These are phyloP conservation scores for Lontra canadensis DNA, from an alignment of 2,113 vertebrate species.

Conservation along the genomic window DNA sequence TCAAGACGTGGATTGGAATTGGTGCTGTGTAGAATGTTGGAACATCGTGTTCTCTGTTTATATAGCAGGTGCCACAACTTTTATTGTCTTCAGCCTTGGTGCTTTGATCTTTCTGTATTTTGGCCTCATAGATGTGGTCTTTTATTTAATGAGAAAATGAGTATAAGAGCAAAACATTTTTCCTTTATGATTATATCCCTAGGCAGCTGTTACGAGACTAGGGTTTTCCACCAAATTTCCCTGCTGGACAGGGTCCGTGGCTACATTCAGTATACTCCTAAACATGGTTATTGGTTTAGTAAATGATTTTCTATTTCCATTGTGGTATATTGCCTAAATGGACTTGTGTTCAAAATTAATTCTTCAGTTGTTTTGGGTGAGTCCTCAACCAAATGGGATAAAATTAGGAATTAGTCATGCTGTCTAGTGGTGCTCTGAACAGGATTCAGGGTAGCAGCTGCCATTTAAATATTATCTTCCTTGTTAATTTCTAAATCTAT, in stretches of 20 bases:
- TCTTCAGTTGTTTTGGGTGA: conserved; percentile 27
- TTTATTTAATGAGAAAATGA: conserved; percentile 54
- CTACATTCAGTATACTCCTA: conserved; percentile 8
- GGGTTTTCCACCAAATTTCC: conserved; percentile 38
- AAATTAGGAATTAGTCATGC: conserved; percentile 41
- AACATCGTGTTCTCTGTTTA: not conserved
- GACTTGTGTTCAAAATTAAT: conserved; percentile 53
- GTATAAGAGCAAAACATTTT: conserved; percentile 56
- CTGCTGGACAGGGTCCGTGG: conserved; percentile 52
- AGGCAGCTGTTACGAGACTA: not conserved
- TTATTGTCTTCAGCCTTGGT: conserved; percentile 54
- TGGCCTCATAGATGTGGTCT: not conserved
- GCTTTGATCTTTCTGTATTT: conserved; percentile 62
- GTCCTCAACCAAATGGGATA: not conserved
- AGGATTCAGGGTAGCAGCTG: conserved; percentile 50
- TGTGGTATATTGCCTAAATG: conserved; percentile 55
- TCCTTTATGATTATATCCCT: not conserved
- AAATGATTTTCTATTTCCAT: conserved; percentile 49
- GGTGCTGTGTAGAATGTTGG: not conserved
- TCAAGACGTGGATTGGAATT: conserved; percentile 24
- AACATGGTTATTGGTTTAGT: conserved; percentile 40
- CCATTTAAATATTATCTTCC: conserved; percentile 55
- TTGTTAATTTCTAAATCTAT: conserved; percentile 59
- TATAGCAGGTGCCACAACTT: conserved; percentile 29
- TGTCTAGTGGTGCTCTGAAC: conserved; percentile 44